A percentile compares a stretch with the other conserved stretches of the same genome.
Conservation (phyloP, 2,888 invertebrate species). For the Andrena dorsata region DNA sequence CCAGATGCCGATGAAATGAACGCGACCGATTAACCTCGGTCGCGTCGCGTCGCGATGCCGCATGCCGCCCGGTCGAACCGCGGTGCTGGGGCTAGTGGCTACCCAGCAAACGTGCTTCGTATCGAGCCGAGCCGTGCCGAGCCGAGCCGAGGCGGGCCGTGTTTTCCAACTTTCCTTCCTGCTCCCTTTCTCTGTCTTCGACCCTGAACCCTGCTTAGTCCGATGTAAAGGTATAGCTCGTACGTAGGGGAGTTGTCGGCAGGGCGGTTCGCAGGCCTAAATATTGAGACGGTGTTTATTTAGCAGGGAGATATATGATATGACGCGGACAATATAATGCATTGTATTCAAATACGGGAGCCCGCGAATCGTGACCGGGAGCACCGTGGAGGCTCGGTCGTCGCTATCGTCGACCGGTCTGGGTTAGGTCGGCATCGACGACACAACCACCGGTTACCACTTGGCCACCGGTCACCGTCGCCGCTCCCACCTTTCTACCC, state of each 20-base stretch:
- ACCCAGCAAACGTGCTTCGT: slow-evolving; percentile 2
- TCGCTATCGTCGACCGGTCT: slow-evolving; percentile 63
- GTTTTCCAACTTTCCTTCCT: neutral
- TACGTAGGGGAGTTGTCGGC: slow-evolving; percentile 62
- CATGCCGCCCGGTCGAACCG: neutral
- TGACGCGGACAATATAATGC: slow-evolving; percentile 85
- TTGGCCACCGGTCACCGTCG: slow-evolving; percentile 49
- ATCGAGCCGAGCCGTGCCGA: neutral
- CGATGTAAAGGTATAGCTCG: slow-evolving; percentile 32
- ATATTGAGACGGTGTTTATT: slow-evolving; percentile 85
- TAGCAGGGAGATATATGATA: slow-evolving; percentile 85
- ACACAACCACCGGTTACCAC: slow-evolving; percentile 41
- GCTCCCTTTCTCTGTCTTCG: slow-evolving; percentile 30
- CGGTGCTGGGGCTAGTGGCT: neutral
- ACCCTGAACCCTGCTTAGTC: slow-evolving; percentile 62
- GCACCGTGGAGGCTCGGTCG: slow-evolving; percentile 71
- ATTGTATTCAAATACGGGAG: slow-evolving; percentile 85
- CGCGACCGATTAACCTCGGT: slow-evolving; percentile 7
- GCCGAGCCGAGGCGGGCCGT: no score
- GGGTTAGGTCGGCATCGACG: slow-evolving; percentile 37
- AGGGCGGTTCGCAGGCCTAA: slow-evolving; percentile 80
- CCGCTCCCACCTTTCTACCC: slow-evolving; percentile 26
- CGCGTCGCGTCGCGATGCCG: neutral
- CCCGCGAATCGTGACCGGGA: slow-evolving; percentile 84
- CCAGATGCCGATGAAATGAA: neutral